These are phyloP conservation scores for Cataglyphis albicans DNA, from an alignment of 2,888 invertebrate genomes.

Conservation along the genomic window DNA sequence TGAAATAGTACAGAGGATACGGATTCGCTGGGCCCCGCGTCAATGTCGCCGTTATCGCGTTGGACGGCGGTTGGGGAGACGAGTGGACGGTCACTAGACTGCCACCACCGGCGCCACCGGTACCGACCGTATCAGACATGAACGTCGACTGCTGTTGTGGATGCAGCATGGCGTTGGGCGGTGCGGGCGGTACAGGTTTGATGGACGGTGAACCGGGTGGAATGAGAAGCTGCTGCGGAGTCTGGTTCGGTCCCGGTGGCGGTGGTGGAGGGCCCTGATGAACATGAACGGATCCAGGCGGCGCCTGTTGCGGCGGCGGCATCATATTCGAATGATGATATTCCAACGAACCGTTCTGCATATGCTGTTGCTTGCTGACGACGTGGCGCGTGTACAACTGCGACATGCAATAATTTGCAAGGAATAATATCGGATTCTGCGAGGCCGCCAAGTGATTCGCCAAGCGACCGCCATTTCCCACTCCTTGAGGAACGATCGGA, in stretches of 20 bases:
- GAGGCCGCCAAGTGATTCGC: constrained; percentile 85
- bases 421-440: constrained; percentile 90
- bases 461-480: constrained; percentile 75
- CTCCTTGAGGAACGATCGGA: constrained; percentile 81
- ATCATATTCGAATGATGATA: constrained; percentile 80
- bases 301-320: constrained; percentile 78
- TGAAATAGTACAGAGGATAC: constrained; percentile 92
- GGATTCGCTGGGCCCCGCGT: constrained; percentile 87
- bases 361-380: constrained; percentile 87
- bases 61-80: constrained; percentile 84
- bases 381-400: constrained; percentile 90
- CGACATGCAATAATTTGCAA: constrained; percentile 93
- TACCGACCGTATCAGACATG: constrained; percentile 70
- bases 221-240: constrained; percentile 79
- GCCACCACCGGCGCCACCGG: constrained; percentile 65
- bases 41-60: constrained; percentile 82
- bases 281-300: constrained; percentile 84
- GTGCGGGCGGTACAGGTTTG: constrained; percentile 78
- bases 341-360: constrained; percentile 87
- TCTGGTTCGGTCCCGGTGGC: constrained; percentile 65
- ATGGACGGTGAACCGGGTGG: constrained; percentile 84
- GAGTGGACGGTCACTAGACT: constrained; percentile 85
- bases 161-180: constrained; percentile 81
- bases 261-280: constrained; percentile 83
- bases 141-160: constrained; percentile 79